Conservation (phyloP, 1,140 invertebrate genomes). For the Drosophila orena region DNA sequence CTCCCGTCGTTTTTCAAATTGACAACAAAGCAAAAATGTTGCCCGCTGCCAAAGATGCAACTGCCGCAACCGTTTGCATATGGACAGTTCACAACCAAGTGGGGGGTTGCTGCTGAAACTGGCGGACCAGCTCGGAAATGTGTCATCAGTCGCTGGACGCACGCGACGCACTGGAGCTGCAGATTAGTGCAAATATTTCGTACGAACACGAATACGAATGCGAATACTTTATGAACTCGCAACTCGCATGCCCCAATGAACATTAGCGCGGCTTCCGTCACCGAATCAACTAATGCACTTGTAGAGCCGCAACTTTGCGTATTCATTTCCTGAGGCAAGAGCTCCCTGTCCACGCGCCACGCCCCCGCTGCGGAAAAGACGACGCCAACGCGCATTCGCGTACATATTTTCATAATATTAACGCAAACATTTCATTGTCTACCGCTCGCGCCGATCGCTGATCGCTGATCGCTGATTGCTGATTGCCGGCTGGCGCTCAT, state of each 20-base stretch:
- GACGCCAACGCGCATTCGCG: conserved; percentile 39
- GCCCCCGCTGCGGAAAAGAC: conserved; percentile 24
- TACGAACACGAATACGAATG: no score
- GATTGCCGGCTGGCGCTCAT: conserved; percentile 1
- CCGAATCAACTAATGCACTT: background rate
- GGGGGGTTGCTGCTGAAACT: no score
- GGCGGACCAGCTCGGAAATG: conserved; percentile 33
- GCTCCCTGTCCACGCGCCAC: background rate
- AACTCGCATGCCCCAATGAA: no score
- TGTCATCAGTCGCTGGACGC: conserved; percentile 33
- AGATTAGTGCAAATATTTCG: background rate
- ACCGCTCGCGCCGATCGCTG: conserved; percentile 14
- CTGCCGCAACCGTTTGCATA: conserved; percentile 46
- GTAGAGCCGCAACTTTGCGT: background rate
- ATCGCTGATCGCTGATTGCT: conserved; percentile 11
- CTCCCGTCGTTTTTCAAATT: conserved; percentile 58
- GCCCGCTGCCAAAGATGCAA: conserved; percentile 55
- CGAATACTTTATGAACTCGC: no score
- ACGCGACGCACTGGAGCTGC: background rate
- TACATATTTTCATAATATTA: conserved; percentile 48
- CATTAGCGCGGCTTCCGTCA: no score
- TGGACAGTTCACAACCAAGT: conserved; percentile 11
- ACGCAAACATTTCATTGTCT: conserved; percentile 45
- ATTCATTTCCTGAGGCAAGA: background rate
- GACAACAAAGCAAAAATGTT: conserved; percentile 50